Base-by-base conservation (phyloP, 2,888 invertebrate species). In the Drosophila eohydei region DNA sequence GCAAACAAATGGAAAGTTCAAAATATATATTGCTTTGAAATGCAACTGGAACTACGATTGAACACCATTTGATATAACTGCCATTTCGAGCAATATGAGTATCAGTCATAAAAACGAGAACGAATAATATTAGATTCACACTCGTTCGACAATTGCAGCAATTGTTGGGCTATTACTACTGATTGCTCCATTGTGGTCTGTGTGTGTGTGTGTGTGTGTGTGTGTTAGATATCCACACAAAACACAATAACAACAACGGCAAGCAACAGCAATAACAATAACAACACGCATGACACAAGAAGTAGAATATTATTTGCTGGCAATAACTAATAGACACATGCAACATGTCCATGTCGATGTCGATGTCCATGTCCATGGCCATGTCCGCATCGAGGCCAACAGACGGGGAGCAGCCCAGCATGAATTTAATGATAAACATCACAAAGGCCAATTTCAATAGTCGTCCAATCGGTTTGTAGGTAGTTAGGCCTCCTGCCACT, bases 341-440 rank as follows among this genome's bases (percentile, higher is more conserved):
- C 63, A 41, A 43, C 71, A 71, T 71, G 65, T 46, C 26, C 52
- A 52, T 68, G 60, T 61, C 64, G 66, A 54, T 65, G 54, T 46
- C 21, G 66, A 54, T 65, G 54, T 46, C 21, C 40, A 28, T 67
- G 52, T 57, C 51, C 4, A 2, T 12, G 6, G n/a, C 34, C 12
- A 50, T 8, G 55, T 62, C 56, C 44, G n/a, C 50, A 32, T 32
- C 34, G 16, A 59, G 7, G 54, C 48, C 43, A 48, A 30, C 26
- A n/a, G 46, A 62, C 41, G 43, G 58, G 43, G 58, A 28, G 41
- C 52, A 43, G 41, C 44, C 62, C 57, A 76, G 78, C 85, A 75
- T 70, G 67, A 66, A 83, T 80, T 80, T 86, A 86, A 86, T 75
- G 86, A 86, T 81, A 81, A 81, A 70, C 78, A 81, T 76, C 81